Conservation (phyloP, 1,140 invertebrate genomes). For the Megathymus violae region DNA sequence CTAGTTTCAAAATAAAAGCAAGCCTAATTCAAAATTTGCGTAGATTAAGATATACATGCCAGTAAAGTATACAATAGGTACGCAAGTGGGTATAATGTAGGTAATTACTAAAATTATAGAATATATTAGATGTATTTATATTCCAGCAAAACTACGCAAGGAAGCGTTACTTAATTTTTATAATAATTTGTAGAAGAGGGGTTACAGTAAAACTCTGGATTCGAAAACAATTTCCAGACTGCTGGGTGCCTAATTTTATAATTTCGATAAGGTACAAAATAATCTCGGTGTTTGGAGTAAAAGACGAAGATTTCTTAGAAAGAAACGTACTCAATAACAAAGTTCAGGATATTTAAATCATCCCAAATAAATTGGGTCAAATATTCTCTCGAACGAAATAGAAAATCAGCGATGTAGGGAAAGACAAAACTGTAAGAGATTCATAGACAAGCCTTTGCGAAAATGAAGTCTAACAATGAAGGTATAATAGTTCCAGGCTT, state of each 20-base stretch:
- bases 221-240: constrained; percentile 69
- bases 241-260: constrained; percentile 49
- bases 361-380: constrained; percentile 35
- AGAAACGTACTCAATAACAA: constrained; percentile 24
- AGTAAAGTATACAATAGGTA: constrained; percentile 78
- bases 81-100: constrained; percentile 77
- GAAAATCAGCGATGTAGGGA: constrained; percentile 32
- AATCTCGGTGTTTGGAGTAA: constrained; percentile 27
- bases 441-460: constrained; percentile 64
- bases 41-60: constrained; percentile 74
- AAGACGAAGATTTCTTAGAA: constrained; percentile 30
- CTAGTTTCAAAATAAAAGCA: constrained; percentile 63
- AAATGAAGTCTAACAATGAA: constrained; percentile 74
- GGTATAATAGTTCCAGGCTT: constrained; percentile 68
- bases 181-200: constrained; percentile 71
- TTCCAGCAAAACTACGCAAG: constrained; percentile 78
- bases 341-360: constrained; percentile 25
- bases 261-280: constrained; percentile 40
- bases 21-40: constrained; percentile 68
- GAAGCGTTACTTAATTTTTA: constrained; percentile 78
- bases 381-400: constrained; percentile 33
- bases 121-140: constrained; percentile 77
- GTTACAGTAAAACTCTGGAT: constrained; percentile 62
- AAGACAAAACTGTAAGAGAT: constrained; percentile 51
- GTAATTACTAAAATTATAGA: constrained; percentile 81